Conservation (phyloP, 2,797 vertebrate genomes). For the Nothura maculosa region DNA sequence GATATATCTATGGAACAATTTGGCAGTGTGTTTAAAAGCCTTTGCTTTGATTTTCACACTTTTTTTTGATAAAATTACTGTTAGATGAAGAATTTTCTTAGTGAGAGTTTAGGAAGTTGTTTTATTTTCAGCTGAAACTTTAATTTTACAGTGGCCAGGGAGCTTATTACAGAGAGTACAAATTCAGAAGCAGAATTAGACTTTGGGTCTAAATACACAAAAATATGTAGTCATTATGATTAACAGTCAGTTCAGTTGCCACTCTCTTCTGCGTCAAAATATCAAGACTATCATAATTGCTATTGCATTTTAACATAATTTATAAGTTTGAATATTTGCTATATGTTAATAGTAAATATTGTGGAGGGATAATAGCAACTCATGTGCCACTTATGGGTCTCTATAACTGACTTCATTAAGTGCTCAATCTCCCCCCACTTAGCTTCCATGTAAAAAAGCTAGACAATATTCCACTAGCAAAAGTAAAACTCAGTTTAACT, state of each 20-base stretch:
- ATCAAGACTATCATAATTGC: not conserved
- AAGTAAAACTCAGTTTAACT: conserved; percentile 9
- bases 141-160: not conserved
- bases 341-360: not conserved
- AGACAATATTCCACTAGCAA: not conserved
- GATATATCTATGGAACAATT: conserved; percentile 3
- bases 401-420: not conserved
- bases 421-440: not conserved
- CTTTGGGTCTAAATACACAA: not conserved
- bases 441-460: not conserved
- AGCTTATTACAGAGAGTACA: not conserved
- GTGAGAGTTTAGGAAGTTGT: not conserved
- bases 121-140: conserved; percentile 22
- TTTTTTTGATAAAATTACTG: not conserved
- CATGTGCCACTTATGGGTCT: not conserved
- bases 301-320: conserved; percentile 4
- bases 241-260: not conserved
- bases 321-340: conserved; percentile 1
- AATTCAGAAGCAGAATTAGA: not conserved
- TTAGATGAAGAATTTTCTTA: conserved; percentile 5
- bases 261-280: not conserved
- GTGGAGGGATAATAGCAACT: not conserved
- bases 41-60: conserved; percentile 27
- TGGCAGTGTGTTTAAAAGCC: not conserved
- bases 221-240: not conserved